Evolutionary conservation across 92 coral and sea anemone genomes (phyloP).

Genomic region (Scolanthus callimorphus): DNA sequence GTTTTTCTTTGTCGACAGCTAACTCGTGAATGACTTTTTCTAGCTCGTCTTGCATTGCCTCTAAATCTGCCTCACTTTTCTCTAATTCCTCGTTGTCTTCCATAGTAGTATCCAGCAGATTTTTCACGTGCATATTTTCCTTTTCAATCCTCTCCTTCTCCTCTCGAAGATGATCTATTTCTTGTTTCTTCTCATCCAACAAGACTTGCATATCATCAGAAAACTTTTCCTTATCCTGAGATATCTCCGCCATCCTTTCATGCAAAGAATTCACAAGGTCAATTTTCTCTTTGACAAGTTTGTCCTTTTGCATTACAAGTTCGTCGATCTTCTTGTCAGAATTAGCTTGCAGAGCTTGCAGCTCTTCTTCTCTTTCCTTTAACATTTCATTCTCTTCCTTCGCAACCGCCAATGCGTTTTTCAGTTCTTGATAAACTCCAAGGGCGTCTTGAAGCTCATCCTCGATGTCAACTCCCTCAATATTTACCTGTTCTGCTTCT

Average conservation of each 20-base stretch:
- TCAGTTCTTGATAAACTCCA: background rate
- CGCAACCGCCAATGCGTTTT: background rate
- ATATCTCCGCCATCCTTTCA: background rate
- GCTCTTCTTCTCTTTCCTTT: background rate
- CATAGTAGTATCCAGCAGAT: constrained; percentile 9
- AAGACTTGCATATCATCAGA: background rate
- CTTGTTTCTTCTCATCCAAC: background rate
- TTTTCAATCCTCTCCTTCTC: background rate
- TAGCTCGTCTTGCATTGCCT: constrained; percentile 14
- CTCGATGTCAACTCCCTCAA: background rate
- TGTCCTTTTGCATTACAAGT: background rate
- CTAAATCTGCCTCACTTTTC: constrained; percentile 5
- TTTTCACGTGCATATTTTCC: constrained; percentile 10
- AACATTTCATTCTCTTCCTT: background rate
- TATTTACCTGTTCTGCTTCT: background rate
- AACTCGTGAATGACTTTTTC: constrained; percentile 2
- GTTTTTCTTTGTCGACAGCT: constrained; percentile 10
- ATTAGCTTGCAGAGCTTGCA: background rate
- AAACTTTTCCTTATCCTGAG: background rate
- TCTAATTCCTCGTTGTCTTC: constrained; percentile 21
- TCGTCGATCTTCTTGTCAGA: background rate
- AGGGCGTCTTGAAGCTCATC: background rate
- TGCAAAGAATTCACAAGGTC: background rate
- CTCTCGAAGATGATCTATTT: background rate
- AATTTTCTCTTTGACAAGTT: background rate